phyloP scores from a whole-genome alignment of 2,888 invertebrate genomes.

The Dendrolimus houi region DNA sequence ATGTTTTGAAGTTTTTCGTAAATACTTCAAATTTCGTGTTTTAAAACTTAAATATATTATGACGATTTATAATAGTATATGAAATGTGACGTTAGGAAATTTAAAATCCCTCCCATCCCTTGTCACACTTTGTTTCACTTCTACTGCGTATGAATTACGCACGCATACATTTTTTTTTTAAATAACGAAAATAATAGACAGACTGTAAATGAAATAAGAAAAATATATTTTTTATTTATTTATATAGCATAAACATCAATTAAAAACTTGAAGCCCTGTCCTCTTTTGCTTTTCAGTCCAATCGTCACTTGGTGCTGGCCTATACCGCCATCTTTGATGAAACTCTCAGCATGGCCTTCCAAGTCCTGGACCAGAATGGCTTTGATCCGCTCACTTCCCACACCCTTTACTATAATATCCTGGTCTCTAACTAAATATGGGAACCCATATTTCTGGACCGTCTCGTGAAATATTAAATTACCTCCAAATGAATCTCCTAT shows the following conservation, averaged over 20 bases:
- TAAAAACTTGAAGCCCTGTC: conserved; percentile 25
- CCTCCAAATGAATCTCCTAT: conserved; percentile 7
- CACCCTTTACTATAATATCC: conserved; percentile 13
- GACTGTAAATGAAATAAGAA: too few species aligned
- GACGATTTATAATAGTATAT: too few species aligned
- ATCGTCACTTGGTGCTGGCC: conserved; percentile 21
- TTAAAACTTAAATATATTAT: too few species aligned
- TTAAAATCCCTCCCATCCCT: too few species aligned
- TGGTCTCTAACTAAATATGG: conserved; percentile 16
- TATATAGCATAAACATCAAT: conserved; percentile 24
- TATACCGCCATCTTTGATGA: conserved; percentile 25
- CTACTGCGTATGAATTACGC: too few species aligned
- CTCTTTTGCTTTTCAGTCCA: conserved; percentile 18
- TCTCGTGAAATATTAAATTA: conserved; percentile 20
- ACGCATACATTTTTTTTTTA: too few species aligned
- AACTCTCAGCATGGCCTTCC: conserved; percentile 20
- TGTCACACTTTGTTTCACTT: too few species aligned
- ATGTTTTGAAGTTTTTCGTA: too few species aligned
- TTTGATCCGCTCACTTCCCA: conserved; percentile 14
- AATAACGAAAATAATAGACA: neutral
- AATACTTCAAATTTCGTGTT: too few species aligned
- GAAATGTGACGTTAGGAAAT: too few species aligned
- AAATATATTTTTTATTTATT: neutral
- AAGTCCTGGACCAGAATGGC: conserved; percentile 21
- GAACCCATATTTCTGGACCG: conserved; percentile 16